Conservation (phyloP, 2,888 invertebrate genomes). For the Nemotelus nigrinus region DNA sequence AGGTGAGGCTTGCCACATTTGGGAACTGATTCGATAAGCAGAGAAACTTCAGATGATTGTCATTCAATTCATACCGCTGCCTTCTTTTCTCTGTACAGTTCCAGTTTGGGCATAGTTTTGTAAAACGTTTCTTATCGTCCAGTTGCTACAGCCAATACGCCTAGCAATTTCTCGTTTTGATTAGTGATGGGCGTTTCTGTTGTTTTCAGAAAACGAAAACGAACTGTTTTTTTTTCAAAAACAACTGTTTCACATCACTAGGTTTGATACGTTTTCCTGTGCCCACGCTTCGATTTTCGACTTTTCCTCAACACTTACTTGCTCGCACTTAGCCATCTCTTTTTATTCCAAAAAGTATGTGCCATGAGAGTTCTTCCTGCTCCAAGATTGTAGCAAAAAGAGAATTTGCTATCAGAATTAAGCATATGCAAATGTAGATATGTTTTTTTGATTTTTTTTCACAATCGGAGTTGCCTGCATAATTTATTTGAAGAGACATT, state of each 20-base stretch:
- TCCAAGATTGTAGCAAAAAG: no score
- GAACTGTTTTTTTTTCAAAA: no score
- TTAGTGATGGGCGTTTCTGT: no score
- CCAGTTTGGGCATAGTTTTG: neutral
- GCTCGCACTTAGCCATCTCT: neutral
- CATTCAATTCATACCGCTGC: neutral
- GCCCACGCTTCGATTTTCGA: neutral
- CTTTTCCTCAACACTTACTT: neutral
- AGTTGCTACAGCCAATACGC: neutral
- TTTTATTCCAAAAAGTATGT: neutral
- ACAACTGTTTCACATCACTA: no score
- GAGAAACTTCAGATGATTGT: neutral
- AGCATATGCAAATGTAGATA: no score
- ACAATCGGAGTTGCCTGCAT: no score
- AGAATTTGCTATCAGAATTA: no score
- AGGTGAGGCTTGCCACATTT: neutral
- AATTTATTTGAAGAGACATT: no score
- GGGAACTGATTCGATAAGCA: neutral
- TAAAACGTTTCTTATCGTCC: neutral
- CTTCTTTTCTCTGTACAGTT: neutral
- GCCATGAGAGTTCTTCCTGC: no score
- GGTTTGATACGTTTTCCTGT: slow-evolving; percentile 3
- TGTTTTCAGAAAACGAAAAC: no score
- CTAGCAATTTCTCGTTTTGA: neutral
- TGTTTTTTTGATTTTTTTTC: no score